Base-by-base conservation (phyloP, 2,113 vertebrate genomes). In the Protobothrops mucrosquamatus region DNA sequence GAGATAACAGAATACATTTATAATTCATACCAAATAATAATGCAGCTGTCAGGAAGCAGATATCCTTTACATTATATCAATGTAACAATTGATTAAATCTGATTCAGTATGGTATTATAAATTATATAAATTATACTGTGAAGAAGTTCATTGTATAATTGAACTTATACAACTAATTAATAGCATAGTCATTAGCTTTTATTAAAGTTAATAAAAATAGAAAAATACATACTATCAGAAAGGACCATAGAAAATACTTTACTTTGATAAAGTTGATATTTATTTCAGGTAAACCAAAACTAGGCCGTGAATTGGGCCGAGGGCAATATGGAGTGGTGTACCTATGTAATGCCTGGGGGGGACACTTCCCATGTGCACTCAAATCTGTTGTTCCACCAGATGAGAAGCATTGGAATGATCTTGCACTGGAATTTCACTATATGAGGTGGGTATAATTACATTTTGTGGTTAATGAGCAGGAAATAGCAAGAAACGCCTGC, bases 381-480 rank as follows among this genome's bases (percentile, higher is more conserved):
- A 99, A 99, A 95, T 99, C 99, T 0, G 99, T 99, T 39, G 98
- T 99, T 0, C 99, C 99, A 9, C 99, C 99, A 0, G 99, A 99
- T n/a, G 99, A 99, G 95, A 99, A 99, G 97, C 99, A 99, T 97
- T 99, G 99, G 99, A 99, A 99, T 24, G 99, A 99, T 96, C 97
- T 99, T 91, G 99, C 99, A 3, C 96, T 99, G 88, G 99, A 99
- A 96, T 99, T 99, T 96, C 99, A 99, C 97, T 99, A 99, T 95
- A 99, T 99, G 94, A 98, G 99, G 99, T 99, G 54, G 1, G 97
- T 94, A 1, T 24, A 1, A 52, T 0, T 15, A 3, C 24, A 26
- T 0, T 0, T 15, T 64, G 20, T 0, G 43, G 55, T 26, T 87
- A 56, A 74, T 81, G 11, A 64, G 4, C 11, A 81, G 15, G 23